Base-by-base conservation (phyloP, 2,113 vertebrate genomes). In the Oryzias javanicus region DNA sequence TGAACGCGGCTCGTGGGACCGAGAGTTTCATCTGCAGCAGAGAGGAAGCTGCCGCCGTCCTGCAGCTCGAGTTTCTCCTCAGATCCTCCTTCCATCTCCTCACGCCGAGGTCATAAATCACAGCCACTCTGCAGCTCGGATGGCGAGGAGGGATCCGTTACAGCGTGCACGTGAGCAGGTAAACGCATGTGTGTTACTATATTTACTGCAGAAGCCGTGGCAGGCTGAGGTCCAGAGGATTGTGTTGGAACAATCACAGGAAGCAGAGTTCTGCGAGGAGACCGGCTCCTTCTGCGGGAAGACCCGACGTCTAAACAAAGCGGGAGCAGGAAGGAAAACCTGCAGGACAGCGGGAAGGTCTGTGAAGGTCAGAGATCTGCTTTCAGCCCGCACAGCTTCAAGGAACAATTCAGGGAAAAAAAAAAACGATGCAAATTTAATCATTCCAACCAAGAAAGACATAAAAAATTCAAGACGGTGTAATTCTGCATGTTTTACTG, bases 181-280 rank as follows among this genome's bases (percentile, higher is more conserved):
- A 56, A 0, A 64, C 54, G n/a, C n/a, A n/a, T n/a, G n/a, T 40
- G 55, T 42, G 49, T 60, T 57, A 40, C 56, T 51, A 29, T 62
- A 25, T 55, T 47, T 51, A 57, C 14, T 13, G 67, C 82, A 73
- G 75, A 82, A 86, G 80, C 72, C 80, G 70, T 15, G 19, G 55
- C 19, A 2, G 1, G 18, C 14, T 35, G 0, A 15, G 19, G 71
- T 73, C 49, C 1, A 45, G 29, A 56, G 50, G 50, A 83, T 79
- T 86, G 81, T 81, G 55, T 75, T 62, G 64, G 77, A 70, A 86
- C 83, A 86, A 83, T 73, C 6, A 67, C 42, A 65, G 80, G 83
- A 86, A 86, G 76, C 48, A 4, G 6, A 25, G 29, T 2, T 49
- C 22, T 45, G 3, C 54, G 47, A 60, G 22, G 46, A 74, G 67